A percentile compares a stretch with the other conserved stretches of the same genome.
phyloP scores from a whole-genome alignment of 2,888 invertebrate species.

The Hirtodrosophila trivittata region DNA sequence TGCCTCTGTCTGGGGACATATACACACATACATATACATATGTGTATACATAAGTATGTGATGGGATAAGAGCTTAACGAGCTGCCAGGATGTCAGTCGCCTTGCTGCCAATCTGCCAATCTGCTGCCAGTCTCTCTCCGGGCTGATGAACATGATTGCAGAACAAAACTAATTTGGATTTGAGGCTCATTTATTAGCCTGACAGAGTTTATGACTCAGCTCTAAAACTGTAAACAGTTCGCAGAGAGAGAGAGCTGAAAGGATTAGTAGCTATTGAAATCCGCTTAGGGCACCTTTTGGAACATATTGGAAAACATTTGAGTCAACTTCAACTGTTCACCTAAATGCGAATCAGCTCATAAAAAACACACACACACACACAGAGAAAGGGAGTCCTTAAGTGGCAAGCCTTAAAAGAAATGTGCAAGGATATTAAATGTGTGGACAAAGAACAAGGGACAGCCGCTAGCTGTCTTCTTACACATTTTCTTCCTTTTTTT shows the following conservation, averaged over 20 bases:
- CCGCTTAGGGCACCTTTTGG: constrained; percentile 33
- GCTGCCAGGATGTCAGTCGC: too few relatives aligned
- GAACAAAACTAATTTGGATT: constrained; percentile 72
- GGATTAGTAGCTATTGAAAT: constrained; percentile 56
- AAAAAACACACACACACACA: constrained; percentile 23
- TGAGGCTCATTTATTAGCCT: constrained; percentile 58
- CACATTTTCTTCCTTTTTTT: constrained; percentile 21
- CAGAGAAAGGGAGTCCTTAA: constrained; percentile 32
- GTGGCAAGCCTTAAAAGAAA: constrained; percentile 44
- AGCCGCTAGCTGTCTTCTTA: neutral
- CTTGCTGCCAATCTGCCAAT: too few relatives aligned
- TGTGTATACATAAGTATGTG: constrained; percentile 41
- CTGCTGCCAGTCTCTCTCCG: constrained; percentile 35
- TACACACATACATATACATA: neutral
- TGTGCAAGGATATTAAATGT: constrained; percentile 50
- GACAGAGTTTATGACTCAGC: constrained; percentile 14
- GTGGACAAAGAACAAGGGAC: neutral
- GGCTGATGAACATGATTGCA: constrained; percentile 56
- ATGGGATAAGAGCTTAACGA: constrained; percentile 74
- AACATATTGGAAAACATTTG: constrained; percentile 49
- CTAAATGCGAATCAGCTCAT: constrained; percentile 47
- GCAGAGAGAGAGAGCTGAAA: neutral
- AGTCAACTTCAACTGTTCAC: constrained; percentile 22
- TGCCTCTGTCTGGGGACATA: constrained; percentile 28
- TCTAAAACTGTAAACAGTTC: constrained; percentile 7